Percentiles rank a stretch among this genome's conserved stretches.
Evolutionary conservation across 2,797 vertebrate species (phyloP).

Genomic region (Falco peregrinus): DNA sequence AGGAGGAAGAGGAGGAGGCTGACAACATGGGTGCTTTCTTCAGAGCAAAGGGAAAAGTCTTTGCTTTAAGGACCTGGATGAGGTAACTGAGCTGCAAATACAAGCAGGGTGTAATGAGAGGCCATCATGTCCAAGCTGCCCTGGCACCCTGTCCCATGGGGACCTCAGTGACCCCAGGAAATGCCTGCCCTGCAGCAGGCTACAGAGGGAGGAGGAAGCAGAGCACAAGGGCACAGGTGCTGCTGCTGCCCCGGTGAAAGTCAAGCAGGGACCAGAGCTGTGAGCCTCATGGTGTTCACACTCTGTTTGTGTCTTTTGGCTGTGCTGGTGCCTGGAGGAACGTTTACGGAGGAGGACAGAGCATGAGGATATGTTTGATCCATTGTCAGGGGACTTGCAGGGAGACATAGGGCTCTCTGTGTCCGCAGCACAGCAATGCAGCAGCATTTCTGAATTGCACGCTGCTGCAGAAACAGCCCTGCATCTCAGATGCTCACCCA

Average conservation of each 20-base stretch:
- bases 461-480: neutral
- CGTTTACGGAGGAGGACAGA: neutral
- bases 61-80: neutral
- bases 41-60: neutral
- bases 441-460: neutral
- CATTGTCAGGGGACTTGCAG: neutral
- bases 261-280: neutral
- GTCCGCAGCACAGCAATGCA: neutral
- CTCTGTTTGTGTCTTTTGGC: neutral
- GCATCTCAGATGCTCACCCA: neutral
- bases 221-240: fast-evolving
- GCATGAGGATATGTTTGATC: neutral
- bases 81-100: neutral
- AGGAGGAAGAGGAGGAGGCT: neutral
- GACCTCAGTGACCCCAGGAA: neutral
- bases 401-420: neutral
- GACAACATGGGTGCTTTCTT: fast-evolving
- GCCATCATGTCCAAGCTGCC: neutral
- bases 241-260: neutral
- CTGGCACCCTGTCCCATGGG: neutral
- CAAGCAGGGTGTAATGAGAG: neutral
- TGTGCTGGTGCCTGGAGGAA: neutral
- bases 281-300: fast-evolving
- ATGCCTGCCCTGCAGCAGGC: neutral
- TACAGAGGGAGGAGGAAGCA: neutral